Evolutionary conservation across 2,888 invertebrate genomes (phyloP).

Genomic region (Callimorpha dominula): DNA sequence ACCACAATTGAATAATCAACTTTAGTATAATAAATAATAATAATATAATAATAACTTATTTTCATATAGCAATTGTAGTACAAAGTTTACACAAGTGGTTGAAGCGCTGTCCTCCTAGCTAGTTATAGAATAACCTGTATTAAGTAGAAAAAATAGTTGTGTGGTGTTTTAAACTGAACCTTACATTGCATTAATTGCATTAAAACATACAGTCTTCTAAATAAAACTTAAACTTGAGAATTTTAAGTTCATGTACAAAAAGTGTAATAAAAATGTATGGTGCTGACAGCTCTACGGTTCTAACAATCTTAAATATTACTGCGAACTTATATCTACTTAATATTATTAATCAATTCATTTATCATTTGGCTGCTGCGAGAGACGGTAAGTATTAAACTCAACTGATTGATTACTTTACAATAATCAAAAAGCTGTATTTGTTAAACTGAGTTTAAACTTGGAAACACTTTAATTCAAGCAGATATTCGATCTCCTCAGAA

Average conservation of each 20-base stretch:
- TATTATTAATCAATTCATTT: constrained; percentile 42
- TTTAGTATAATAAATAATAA: no score
- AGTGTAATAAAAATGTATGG: neutral
- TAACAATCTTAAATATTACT: constrained; percentile 30
- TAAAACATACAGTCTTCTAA: neutral
- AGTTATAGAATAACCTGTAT: no score
- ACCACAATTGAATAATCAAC: no score
- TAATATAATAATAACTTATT: no score
- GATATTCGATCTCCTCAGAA: no score
- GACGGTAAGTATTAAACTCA: constrained; percentile 45
- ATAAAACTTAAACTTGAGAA: neutral
- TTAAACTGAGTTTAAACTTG: neutral
- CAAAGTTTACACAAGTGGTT: no score
- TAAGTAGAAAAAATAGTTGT: no score
- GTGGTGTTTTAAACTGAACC: neutral
- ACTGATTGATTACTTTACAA: constrained; percentile 23
- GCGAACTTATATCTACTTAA: constrained; percentile 20
- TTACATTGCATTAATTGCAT: neutral
- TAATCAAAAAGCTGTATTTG: neutral
- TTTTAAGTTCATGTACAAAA: neutral
- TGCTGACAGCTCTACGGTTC: constrained; percentile 34
- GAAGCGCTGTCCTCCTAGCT: no score
- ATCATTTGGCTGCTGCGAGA: constrained; percentile 42
- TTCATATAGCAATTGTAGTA: no score
- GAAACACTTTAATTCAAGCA: no score